These are phyloP conservation scores for Brenthis ino DNA, from an alignment of 2,888 invertebrate genomes.

Conservation along the genomic window DNA sequence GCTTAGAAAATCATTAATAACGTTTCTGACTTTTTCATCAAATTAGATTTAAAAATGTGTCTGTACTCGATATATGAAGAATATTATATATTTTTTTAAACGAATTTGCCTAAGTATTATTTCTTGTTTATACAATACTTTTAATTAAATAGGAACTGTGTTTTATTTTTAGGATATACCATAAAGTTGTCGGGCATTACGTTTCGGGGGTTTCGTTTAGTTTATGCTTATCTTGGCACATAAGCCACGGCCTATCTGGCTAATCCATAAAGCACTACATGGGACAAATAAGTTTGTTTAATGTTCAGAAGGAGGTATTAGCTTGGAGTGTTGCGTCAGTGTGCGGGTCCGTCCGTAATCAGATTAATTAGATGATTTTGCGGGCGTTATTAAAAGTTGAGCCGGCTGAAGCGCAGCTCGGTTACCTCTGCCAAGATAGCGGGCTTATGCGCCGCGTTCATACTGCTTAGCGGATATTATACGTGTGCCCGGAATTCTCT, in stretches of 20 bases:
- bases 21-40: no score
- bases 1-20: neutral
- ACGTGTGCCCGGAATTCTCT: slow-evolving; percentile 74
- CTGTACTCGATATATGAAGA: no score
- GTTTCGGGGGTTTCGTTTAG: slow-evolving; percentile 32
- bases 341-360: slow-evolving; percentile 71
- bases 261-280: slow-evolving; percentile 68
- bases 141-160: neutral
- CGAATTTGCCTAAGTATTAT: no score
- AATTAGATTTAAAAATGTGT: no score
- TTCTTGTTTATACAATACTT: no score
- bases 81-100: no score
- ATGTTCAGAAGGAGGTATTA: slow-evolving; percentile 73
- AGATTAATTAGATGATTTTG: slow-evolving; percentile 81
- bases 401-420: slow-evolving; percentile 70
- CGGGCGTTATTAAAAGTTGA: slow-evolving; percentile 80
- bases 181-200: slow-evolving; percentile 20
- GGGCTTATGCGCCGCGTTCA: slow-evolving; percentile 70
- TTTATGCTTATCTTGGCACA: slow-evolving; percentile 51
- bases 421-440: slow-evolving; percentile 76
- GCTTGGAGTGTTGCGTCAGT: slow-evolving; percentile 65
- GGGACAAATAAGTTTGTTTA: slow-evolving; percentile 73
- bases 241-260: slow-evolving; percentile 50
- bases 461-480: slow-evolving; percentile 77
- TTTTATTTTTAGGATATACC: slow-evolving; percentile 8